Conservation (phyloP, 2,888 invertebrate genomes). For the Bombylius major region DNA sequence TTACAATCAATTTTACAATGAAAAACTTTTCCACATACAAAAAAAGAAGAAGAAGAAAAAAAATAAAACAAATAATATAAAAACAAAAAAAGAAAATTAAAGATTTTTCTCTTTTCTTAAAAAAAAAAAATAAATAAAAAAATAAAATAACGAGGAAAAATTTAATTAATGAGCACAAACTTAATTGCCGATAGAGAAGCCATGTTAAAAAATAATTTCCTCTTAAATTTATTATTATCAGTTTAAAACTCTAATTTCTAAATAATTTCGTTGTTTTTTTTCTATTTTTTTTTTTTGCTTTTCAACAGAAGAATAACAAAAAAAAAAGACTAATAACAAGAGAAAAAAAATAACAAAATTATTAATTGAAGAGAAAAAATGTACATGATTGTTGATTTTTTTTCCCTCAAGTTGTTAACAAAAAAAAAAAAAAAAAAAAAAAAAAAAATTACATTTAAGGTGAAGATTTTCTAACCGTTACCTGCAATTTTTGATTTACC, state of each 20-base stretch:
- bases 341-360: background rate
- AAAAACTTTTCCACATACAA: background rate
- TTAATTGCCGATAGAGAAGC: background rate
- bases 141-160: background rate
- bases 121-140: background rate
- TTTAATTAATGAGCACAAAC: background rate
- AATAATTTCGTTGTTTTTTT: too few relatives aligned
- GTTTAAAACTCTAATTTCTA: too few relatives aligned
- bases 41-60: background rate
- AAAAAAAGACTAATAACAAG: background rate
- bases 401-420: background rate
- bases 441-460: background rate
- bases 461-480: background rate
- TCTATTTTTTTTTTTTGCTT: too few relatives aligned
- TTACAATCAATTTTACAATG: background rate
- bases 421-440: background rate
- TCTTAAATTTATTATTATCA: too few relatives aligned
- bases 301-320: background rate
- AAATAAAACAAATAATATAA: background rate
- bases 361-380: too few relatives aligned
- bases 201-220: background rate
- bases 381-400: too few relatives aligned
- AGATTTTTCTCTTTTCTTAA: background rate
- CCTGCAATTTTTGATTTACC: conserved; percentile 7
- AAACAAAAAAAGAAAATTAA: background rate